Base-by-base conservation (phyloP, 2,888 invertebrate species). In the Catonia carolina region DNA sequence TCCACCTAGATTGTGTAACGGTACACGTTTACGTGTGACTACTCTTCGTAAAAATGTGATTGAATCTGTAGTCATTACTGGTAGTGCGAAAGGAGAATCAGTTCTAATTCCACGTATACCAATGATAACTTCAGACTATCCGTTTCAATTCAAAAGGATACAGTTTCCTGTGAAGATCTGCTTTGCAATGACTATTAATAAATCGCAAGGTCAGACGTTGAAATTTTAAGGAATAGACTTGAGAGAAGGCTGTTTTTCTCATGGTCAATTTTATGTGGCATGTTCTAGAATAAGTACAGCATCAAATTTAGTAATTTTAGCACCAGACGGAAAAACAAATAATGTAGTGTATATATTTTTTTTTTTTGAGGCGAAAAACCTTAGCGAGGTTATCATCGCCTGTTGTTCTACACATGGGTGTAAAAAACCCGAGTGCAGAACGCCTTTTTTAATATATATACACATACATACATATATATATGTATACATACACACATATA, bases 11-110 rank as follows among this genome's bases (percentile, higher is more conserved):
- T 23, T 62, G 22, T 61, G 61, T 48, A 62, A 61, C 41, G 58
- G 60, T 14, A 64, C 58, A 23, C 49, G 59, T 52, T 53, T 60
- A 39, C 59, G 55, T 60, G 57, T 61, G 22, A 6, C 56, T 15
- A 33, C 47, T 14, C 56, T 59, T 51, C 53, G 37, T 49, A 59
- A 60, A 56, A 56, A 47, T 39, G 55, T 61, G 54, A 55, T 61
- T 23, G 27, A 60, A 58, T 60, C 53, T 15, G 14, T 41, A 37
- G 55, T 63, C 35, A 39, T 60, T 7, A 63, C 59, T 14, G 60
- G 55, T 8, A 31, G 7, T 10, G 23, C 55, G 17, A 27, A 33
- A 15, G 60, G 58, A 8, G 20, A 51, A 31, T 49, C 35, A 20
- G 45, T 45, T 17, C 54, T 52, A 39, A 56, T 60, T 23, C 61